Evolutionary conservation across 2,888 invertebrate genomes (phyloP).

Genomic region (Pollenia angustigena): DNA sequence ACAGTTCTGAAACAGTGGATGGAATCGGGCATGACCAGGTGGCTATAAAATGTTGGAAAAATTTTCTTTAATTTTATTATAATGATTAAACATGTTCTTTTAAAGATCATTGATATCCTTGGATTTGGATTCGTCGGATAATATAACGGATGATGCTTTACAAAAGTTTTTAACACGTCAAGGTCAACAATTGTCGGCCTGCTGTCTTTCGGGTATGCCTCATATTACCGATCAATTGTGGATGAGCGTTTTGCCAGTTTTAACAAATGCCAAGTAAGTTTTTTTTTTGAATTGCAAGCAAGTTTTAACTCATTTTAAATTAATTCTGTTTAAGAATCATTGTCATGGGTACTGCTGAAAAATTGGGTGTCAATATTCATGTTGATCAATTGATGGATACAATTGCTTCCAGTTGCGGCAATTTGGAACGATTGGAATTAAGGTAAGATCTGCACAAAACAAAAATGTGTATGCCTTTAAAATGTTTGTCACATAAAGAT

Average conservation of each 20-base stretch:
- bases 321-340: conserved; percentile 89
- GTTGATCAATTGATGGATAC: conserved; percentile 99
- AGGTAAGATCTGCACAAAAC: conserved; percentile 82
- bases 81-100: background rate
- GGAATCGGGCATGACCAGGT: conserved; percentile 91
- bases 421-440: conserved; percentile 95
- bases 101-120: conserved; percentile 91
- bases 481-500: too few species aligned
- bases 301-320: background rate
- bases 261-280: conserved; percentile 94
- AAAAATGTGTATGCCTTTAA: too few species aligned
- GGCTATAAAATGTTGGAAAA: background rate
- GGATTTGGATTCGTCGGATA: conserved; percentile 98
- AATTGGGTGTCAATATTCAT: conserved; percentile 97
- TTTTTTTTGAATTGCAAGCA: background rate
- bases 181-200: conserved; percentile 94
- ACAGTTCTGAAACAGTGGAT: conserved; percentile 96
- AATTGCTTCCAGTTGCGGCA: conserved; percentile 95
- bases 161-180: conserved; percentile 95
- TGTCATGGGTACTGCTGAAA: conserved; percentile 98
- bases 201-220: conserved; percentile 97
- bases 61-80: background rate
- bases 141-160: conserved; percentile 95
- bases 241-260: conserved; percentile 96
- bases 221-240: conserved; percentile 99